phyloP scores from a whole-genome alignment of 2,888 invertebrate genomes.

The Mythimna vitellina region DNA sequence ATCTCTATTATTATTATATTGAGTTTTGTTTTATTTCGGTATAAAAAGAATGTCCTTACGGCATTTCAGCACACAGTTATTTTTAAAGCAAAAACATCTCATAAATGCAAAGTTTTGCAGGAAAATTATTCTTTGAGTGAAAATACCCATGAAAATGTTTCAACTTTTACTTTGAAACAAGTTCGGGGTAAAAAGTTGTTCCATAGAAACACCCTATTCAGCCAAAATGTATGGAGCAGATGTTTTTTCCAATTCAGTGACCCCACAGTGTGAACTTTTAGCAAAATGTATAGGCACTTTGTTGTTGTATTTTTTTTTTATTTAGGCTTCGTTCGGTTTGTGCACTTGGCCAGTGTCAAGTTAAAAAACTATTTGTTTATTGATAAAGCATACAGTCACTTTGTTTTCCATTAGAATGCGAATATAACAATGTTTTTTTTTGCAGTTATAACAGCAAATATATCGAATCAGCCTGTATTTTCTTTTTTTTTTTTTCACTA shows the following conservation, averaged over 20 bases:
- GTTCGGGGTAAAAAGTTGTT: conserved; percentile 9
- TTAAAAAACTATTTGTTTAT: no score
- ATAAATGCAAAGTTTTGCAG: conserved; percentile 11
- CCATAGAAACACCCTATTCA: conserved; percentile 18
- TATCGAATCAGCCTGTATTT: no score
- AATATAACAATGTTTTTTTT: no score
- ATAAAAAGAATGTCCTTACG: background rate
- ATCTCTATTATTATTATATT: no score
- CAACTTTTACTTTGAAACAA: conserved; percentile 27
- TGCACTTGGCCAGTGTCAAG: no score
- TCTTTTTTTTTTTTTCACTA: no score
- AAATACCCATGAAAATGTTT: conserved; percentile 22
- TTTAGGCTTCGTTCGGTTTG: background rate
- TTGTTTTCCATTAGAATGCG: no score
- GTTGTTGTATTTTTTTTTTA: conserved; percentile 4
- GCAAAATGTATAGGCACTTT: background rate
- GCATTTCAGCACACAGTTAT: background rate
- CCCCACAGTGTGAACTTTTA: background rate
- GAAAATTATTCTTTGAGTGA: background rate
- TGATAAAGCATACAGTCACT: no score
- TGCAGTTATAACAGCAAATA: no score
- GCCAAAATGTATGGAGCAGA: conserved; percentile 2
- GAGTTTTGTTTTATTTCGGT: background rate
- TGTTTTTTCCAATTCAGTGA: conserved; percentile 21
- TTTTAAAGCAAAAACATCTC: background rate